phyloP scores from a whole-genome alignment of 2,888 invertebrate genomes.

The Germaria angustata region DNA sequence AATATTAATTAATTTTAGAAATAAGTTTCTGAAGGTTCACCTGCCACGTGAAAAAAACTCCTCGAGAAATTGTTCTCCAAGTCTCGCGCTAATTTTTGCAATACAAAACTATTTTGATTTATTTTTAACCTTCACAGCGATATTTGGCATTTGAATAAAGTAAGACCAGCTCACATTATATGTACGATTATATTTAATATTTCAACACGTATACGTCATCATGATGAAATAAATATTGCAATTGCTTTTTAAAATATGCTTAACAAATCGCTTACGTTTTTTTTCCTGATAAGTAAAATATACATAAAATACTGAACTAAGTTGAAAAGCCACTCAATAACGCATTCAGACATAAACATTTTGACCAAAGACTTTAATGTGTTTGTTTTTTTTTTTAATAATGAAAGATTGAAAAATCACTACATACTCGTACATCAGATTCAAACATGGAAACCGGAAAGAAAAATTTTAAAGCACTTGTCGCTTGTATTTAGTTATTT shows the following conservation, averaged over 20 bases:
- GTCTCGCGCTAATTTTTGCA: too few relatives aligned
- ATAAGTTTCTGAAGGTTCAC: too few relatives aligned
- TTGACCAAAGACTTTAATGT: constrained; percentile 1
- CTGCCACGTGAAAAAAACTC: too few relatives aligned
- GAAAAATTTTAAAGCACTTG: constrained; percentile 4
- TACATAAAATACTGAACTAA: neutral
- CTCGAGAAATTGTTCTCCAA: too few relatives aligned
- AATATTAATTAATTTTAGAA: too few relatives aligned
- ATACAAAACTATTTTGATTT: too few relatives aligned
- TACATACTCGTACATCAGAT: too few relatives aligned
- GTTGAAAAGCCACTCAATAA: constrained; percentile 48
- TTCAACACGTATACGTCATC: neutral
- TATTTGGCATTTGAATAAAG: too few relatives aligned
- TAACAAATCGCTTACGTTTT: neutral
- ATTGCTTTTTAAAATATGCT: constrained; percentile 4
- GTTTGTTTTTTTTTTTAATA: too few relatives aligned
- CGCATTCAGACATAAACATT: constrained; percentile 55
- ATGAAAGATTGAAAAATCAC: too few relatives aligned
- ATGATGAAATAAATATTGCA: neutral
- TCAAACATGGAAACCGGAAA: neutral
- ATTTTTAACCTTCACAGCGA: too few relatives aligned
- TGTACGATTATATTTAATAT: neutral
- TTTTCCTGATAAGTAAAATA: neutral
- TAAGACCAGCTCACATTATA: too few relatives aligned
- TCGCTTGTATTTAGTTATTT: neutral